Base-by-base conservation (phyloP, 1,140 invertebrate species). In the Aphis gossypii region DNA sequence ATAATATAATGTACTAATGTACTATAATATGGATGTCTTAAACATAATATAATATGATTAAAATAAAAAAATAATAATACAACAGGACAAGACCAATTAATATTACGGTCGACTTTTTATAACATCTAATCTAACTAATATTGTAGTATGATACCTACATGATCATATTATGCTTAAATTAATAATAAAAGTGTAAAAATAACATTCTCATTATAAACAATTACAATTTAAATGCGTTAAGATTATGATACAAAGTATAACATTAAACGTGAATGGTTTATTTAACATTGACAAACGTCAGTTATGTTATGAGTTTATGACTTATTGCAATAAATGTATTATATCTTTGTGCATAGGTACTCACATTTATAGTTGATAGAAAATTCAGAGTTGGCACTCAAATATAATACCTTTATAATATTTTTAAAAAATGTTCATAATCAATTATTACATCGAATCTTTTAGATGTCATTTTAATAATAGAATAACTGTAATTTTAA, bases 41-140 rank as follows among this genome's bases (percentile, higher is more conserved):
- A 76, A 76, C 60, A 76, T 76, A 60, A 9, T 30, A 35, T 18
- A n/a, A n/a, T 35, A 76, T 6, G 30, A n/a, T 76, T 76, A n/a
- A 76, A 76, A 76, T 76, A 76, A 76, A 76, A 76, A 76, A 60
- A 68, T 68, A n/a, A 68, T 76, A 76, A n/a, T 76, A 76, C 14
- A 76, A 20, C 60, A 76, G n/a, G 60, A 68, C 60, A 68, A 68
- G 11, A 76, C 60, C 60, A 30, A 68, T 68, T 76, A n/a, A 35
- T n/a, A 76, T n/a, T n/a, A n/a, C 14, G n/a, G 60, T 76, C 60
- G n/a, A 76, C 30, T 76, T 76, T n/a, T 76, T 76, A n/a, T 76
- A 18, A n/a, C n/a, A 35, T n/a, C 14, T 18, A 76, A 35, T n/a
- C 14, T 18, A 76, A 76, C 48, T n/a, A 76, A 76, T 51, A 76